Evolutionary conservation across 2,113 vertebrate species (phyloP).

Genomic region (Cryptoleucopteryx plumbea): DNA sequence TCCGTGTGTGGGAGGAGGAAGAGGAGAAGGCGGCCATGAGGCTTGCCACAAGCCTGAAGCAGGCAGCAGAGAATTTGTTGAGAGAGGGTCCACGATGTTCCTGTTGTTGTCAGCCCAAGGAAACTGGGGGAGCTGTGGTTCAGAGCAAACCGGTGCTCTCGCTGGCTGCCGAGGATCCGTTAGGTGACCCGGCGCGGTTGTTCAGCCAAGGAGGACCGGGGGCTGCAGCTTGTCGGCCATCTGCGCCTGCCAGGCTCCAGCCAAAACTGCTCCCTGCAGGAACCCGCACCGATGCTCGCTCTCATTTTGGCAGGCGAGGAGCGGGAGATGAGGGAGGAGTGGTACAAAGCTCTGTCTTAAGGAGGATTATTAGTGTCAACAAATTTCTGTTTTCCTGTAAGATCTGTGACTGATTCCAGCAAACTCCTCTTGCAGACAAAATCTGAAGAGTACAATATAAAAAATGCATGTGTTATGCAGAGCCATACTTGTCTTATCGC

Average conservation of each 20-base stretch:
- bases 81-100: not conserved
- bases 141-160: not conserved
- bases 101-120: not conserved
- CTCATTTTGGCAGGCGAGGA: constrained; percentile 38
- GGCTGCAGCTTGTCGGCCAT: not conserved
- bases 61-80: not conserved
- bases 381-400: constrained; percentile 44
- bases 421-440: constrained; percentile 12
- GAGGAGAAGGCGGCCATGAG: not conserved
- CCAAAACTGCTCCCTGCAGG: not conserved
- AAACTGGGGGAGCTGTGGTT: not conserved
- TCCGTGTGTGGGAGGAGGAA: not conserved
- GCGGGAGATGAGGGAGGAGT: not conserved
- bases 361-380: constrained; percentile 21
- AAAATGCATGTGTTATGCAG: not conserved
- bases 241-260: constrained; percentile 21
- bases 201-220: not conserved
- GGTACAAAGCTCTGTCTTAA: constrained; percentile 3
- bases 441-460: not conserved
- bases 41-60: not conserved
- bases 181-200: not conserved
- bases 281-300: not conserved
- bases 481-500: not conserved
- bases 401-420: constrained; percentile 13
- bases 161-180: not conserved